Evolutionary conservation across 2,797 vertebrate genomes (phyloP).

Genomic region (Numenius phaeopus): DNA sequence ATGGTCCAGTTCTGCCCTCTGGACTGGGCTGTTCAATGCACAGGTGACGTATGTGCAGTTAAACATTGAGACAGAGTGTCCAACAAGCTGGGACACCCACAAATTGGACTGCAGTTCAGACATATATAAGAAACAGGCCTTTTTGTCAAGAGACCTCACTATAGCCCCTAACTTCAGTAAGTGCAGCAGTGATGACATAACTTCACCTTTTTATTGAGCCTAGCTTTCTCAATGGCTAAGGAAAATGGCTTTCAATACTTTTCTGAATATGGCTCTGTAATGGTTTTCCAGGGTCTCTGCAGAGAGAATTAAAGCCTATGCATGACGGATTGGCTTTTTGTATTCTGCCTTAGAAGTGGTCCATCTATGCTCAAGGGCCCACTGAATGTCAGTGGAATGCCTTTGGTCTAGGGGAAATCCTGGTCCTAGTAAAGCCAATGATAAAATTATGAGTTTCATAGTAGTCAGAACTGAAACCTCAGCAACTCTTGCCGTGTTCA

Average conservation of each 20-base stretch:
- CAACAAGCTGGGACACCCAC: neutral
- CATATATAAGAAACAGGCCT: neutral
- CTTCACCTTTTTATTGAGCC: conserved; percentile 6
- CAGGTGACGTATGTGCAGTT: neutral
- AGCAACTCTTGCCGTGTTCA: conserved; percentile 3
- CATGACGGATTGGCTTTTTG: neutral
- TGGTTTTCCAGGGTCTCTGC: neutral
- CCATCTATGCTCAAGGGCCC: neutral
- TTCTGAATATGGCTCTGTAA: neutral
- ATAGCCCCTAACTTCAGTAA: neutral
- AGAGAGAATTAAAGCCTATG: neutral
- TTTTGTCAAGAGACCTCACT: neutral
- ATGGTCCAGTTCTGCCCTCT: neutral
- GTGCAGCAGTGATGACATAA: neutral
- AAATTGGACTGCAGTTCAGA: neutral
- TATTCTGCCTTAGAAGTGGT: neutral
- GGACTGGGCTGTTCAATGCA: neutral
- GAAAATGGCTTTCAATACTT: neutral
- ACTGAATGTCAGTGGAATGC: neutral
- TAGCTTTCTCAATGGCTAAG: neutral
- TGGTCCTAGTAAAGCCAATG: neutral
- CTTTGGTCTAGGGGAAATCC: neutral
- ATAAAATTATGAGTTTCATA: neutral
- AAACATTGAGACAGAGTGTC: neutral
- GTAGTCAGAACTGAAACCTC: conserved; percentile 53